phyloP scores from a whole-genome alignment of 2,888 invertebrate species.

The Drosophila sordidula region DNA sequence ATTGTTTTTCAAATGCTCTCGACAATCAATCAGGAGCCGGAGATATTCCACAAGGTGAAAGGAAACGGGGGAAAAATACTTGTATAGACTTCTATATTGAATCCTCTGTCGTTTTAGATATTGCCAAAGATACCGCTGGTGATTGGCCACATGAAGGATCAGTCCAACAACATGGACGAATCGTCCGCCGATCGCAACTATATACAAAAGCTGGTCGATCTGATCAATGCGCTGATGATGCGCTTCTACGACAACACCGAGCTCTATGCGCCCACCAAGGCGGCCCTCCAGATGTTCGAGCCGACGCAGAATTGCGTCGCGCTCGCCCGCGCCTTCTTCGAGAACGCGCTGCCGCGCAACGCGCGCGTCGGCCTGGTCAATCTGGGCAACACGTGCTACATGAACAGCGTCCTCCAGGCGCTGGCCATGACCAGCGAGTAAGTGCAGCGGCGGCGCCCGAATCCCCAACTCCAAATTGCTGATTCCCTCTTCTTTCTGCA shows the following conservation, averaged over 20 bases:
- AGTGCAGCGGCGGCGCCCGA: slow-evolving; percentile 74
- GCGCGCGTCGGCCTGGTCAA: slow-evolving; percentile 90
- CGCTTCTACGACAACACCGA: slow-evolving; percentile 86
- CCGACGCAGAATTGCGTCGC: slow-evolving; percentile 85
- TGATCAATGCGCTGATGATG: slow-evolving; percentile 86
- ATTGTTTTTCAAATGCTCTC: slow-evolving; percentile 89
- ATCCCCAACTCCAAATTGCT: background rate
- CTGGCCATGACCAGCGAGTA: slow-evolving; percentile 92
- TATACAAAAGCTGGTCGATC: slow-evolving; percentile 88
- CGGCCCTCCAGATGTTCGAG: slow-evolving; percentile 85
- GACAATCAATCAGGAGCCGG: slow-evolving; percentile 87
- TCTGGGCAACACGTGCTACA: slow-evolving; percentile 95
- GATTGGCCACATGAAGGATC: slow-evolving; percentile 86
- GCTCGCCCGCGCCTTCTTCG: slow-evolving; percentile 78
- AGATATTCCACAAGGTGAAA: slow-evolving; percentile 87
- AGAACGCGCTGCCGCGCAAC: slow-evolving; percentile 72
- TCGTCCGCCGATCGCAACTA: slow-evolving; percentile 86
- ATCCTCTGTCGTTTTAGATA: slow-evolving; percentile 37
- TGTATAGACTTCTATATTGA: too few species aligned
- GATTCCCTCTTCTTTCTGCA: slow-evolving; percentile 57
- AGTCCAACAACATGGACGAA: slow-evolving; percentile 86
- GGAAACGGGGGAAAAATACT: too few species aligned
- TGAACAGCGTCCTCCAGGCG: slow-evolving; percentile 95
- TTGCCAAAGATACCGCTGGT: slow-evolving; percentile 86
- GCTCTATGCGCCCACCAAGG: slow-evolving; percentile 86